These are phyloP conservation scores for Smithornis capensis DNA, from an alignment of 2,113 vertebrate species.

Conservation along the genomic window DNA sequence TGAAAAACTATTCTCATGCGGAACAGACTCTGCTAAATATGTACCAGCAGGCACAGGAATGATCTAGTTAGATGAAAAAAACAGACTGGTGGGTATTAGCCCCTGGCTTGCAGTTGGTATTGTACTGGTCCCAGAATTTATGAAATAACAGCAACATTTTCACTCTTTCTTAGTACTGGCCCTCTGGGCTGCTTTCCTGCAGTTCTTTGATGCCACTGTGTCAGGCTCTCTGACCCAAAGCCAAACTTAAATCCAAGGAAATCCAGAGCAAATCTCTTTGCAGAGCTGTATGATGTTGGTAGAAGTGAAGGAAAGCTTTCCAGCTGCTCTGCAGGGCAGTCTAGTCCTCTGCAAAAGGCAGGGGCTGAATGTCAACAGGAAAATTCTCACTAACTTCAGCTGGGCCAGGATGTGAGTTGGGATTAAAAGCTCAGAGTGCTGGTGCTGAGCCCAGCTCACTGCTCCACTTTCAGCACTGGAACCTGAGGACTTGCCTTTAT, in stretches of 20 bases:
- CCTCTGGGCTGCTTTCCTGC: neutral
- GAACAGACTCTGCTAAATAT: neutral
- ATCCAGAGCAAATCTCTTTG: neutral
- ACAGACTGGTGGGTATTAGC: neutral
- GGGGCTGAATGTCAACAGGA: neutral
- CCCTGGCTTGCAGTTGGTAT: neutral
- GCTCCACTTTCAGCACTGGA: neutral
- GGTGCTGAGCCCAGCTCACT: neutral
- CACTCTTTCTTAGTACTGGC: neutral
- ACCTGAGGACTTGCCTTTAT: neutral
- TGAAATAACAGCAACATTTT: neutral
- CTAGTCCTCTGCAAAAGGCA: neutral
- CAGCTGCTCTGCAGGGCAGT: neutral
- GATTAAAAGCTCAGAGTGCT: neutral
- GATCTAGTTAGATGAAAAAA: neutral
- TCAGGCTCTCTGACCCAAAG: neutral
- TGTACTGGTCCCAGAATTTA: neutral
- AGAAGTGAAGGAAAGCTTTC: neutral
- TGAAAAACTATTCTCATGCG: neutral
- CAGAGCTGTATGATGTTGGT: neutral
- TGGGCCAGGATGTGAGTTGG: neutral
- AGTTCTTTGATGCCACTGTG: neutral
- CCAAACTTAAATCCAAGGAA: conserved; percentile 9
- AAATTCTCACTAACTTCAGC: neutral
- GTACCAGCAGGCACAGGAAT: neutral